These are phyloP conservation scores for Aspidapion aeneum DNA, from an alignment of 2,888 invertebrate species.

Conservation along the genomic window DNA sequence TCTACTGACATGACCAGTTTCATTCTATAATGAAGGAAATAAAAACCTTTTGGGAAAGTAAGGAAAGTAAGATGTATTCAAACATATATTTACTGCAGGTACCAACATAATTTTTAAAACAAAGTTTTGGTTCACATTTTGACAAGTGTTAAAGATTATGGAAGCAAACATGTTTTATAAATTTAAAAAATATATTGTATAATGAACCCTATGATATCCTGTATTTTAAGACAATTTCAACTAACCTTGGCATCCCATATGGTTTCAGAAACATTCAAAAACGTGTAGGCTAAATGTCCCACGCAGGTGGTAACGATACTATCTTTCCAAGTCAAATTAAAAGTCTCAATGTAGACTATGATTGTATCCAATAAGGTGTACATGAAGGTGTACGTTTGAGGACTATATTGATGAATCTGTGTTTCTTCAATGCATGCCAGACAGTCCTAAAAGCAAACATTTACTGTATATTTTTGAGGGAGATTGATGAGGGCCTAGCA, in stretches of 20 bases:
- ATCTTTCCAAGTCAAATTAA: constrained; percentile 73
- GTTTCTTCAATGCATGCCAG: neutral
- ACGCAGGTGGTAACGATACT: constrained; percentile 72
- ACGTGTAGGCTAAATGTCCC: constrained; percentile 51
- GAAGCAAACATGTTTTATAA: too few relatives aligned
- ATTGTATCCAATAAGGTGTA: constrained; percentile 63
- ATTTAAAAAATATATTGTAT: too few relatives aligned
- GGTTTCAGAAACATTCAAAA: constrained; percentile 49
- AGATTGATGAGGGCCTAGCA: neutral
- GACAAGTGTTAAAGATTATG: too few relatives aligned
- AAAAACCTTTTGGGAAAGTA: too few relatives aligned
- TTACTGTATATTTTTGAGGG: neutral
- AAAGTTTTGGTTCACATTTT: too few relatives aligned
- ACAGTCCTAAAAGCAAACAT: neutral
- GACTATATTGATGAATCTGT: neutral
- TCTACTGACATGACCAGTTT: too few relatives aligned
- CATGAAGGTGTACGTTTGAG: constrained; percentile 40
- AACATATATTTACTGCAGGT: too few relatives aligned
- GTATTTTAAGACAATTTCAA: too few relatives aligned
- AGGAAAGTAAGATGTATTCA: too few relatives aligned
- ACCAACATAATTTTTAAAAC: too few relatives aligned
- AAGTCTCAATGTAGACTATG: constrained; percentile 61
- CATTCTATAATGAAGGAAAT: too few relatives aligned
- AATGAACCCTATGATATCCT: too few relatives aligned
- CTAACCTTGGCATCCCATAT: constrained; percentile 54